phyloP scores from a whole-genome alignment of 1,140 invertebrate genomes.

The Drosophila nannoptera region DNA sequence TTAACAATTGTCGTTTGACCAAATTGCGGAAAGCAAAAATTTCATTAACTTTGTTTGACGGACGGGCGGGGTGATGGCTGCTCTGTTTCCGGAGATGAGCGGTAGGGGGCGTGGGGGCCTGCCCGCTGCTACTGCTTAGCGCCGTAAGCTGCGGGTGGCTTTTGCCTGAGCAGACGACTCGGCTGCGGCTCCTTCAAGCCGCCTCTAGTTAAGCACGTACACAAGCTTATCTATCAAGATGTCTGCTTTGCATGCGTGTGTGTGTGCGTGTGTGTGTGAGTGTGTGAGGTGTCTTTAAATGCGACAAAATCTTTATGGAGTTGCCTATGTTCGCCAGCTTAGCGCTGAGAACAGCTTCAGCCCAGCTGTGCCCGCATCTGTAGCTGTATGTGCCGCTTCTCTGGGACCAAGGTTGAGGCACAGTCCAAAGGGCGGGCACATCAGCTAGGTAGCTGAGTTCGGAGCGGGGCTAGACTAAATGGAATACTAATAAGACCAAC shows the following conservation, averaged over 20 bases:
- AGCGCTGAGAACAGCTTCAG: slow-evolving; percentile 26
- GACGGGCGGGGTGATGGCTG: slow-evolving; percentile 17
- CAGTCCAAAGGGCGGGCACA: no score
- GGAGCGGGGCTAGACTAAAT: no score
- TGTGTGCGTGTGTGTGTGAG: slow-evolving; percentile 16
- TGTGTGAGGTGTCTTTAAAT: slow-evolving; percentile 72
- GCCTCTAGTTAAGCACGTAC: slow-evolving; percentile 65
- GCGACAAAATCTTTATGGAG: slow-evolving; percentile 73
- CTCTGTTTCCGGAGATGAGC: no score
- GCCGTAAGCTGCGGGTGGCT: slow-evolving; percentile 4
- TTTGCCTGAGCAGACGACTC: slow-evolving; percentile 54
- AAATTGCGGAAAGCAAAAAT: slow-evolving; percentile 21
- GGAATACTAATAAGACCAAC: no score
- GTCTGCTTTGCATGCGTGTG: slow-evolving; percentile 23
- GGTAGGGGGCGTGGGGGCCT: no score
- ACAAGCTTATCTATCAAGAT: slow-evolving; percentile 53
- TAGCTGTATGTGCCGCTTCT: slow-evolving; percentile 46
- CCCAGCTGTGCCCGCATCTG: slow-evolving; percentile 16
- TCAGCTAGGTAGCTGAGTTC: no score
- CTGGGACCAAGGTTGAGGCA: no score
- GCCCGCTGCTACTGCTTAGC: no score
- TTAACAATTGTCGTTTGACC: slow-evolving; percentile 24
- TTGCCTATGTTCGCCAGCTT: slow-evolving; percentile 42
- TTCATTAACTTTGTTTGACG: slow-evolving; percentile 44
- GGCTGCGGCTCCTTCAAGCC: slow-evolving; percentile 30